These are phyloP conservation scores for Melanotaenia trifasciata DNA, from an alignment of 2,797 vertebrate genomes.

Conservation along the genomic window DNA sequence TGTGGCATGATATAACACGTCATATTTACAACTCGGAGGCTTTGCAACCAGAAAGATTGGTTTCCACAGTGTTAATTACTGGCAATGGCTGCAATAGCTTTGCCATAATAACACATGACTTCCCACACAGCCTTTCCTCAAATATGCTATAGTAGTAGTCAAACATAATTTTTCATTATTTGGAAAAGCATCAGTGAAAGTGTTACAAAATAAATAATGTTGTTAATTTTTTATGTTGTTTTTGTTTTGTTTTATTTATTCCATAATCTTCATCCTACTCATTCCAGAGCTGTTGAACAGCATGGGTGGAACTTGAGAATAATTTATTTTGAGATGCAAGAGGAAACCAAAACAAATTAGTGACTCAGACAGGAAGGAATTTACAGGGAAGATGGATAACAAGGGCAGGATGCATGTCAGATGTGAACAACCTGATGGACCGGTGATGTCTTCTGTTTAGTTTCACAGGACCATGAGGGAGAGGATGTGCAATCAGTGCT, in stretches of 20 bases:
- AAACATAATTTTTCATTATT: neutral
- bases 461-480: constrained; percentile 40
- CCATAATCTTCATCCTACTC: neutral
- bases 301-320: neutral
- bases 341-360: constrained; percentile 62
- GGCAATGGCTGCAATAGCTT: constrained; percentile 42
- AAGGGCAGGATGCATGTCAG: constrained; percentile 33
- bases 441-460: constrained; percentile 52
- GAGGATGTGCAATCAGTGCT: constrained; percentile 21
- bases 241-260: neutral
- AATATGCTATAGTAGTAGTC: neutral
- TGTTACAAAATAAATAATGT: neutral
- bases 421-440: constrained; percentile 49
- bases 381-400: constrained; percentile 17
- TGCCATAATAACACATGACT: constrained; percentile 26
- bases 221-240: neutral
- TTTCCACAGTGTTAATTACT: constrained; percentile 57
- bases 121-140: constrained; percentile 26
- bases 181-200: neutral
- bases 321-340: constrained; percentile 45
- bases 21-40: constrained; percentile 54
- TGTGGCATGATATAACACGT: constrained; percentile 34
- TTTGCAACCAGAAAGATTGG: constrained; percentile 43
- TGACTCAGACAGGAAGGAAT: constrained; percentile 60
- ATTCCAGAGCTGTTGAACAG: neutral